Evolutionary conservation across 2,888 invertebrate species (phyloP), one percentile per base, ranked within the genome.

Genomic region (Heteromurus nitidus): DNA sequence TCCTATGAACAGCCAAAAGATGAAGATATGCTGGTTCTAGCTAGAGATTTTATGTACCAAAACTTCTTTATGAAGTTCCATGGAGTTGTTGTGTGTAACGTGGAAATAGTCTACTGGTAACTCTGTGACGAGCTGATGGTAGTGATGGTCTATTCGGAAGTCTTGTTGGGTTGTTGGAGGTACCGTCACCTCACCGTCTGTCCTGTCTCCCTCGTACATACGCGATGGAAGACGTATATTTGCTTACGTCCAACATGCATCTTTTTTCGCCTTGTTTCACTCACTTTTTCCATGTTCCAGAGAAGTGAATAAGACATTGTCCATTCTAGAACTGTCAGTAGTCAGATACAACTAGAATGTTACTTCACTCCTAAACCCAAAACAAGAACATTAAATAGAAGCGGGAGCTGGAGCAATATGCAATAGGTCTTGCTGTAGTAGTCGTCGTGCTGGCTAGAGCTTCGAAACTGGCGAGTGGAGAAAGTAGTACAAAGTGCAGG

Each of bases 251-350:
- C 58, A n/a, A n/a, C n/a, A n/a, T n/a, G n/a, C n/a, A n/a, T 68
- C 3, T 53, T 55, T 44, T 50, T n/a, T 22, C 18, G 24, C 42
- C 30, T 26, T 44, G 7, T 31, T 31, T 7, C n/a, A 58, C 60
- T n/a, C 30, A 13, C 28, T 62, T 7, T 60, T 72, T 55, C 36
- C 7, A n/a, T 58, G 58, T 36, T 47, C 7, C 20, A 30, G 24
- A 53, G 70, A 64, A 73, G 50, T 64, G 72, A 73, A 24, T 73
- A 73, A 73, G 73, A 73, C 73, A 53, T 73, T 73, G 73, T 73
- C 73, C 73, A 36, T 73, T 64, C 42, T 13, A 31, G 64, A 16
- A 58, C 73, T 73, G 64, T 73, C 73, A 64, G 73, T 72, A 73
- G 73, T 73, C 72, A 72, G 30, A 47, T 64, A 73, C 42, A 7